Base-by-base conservation (phyloP, 1,140 invertebrate genomes). In the Cephus cinctus region DNA sequence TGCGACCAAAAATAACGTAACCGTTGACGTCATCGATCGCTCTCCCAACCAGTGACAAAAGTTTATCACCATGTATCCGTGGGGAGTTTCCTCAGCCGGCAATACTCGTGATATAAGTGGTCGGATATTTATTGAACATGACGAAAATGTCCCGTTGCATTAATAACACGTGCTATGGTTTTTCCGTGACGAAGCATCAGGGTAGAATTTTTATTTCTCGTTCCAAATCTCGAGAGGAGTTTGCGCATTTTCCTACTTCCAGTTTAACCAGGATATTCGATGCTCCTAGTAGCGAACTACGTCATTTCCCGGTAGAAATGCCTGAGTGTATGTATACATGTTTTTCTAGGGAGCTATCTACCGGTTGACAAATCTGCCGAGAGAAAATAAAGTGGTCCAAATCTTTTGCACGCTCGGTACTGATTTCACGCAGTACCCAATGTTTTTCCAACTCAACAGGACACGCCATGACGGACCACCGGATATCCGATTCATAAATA, bases 1-100 rank as follows among this genome's bases (percentile, higher is more conserved):
- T 44, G 32, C 38, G 43, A 22, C 54, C 59, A 63, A 63, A 63
- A 63, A 63, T 62, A 63, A 45, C 19, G 47, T 39, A 45, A 50
- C 42, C 58, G 41, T 49, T 61, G 56, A 63, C 62, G 58, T 63
- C 61, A 65, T 63, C 50, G 62, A 65, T 61, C 58, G 52, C 40
- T 51, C 45, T 34, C 32, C 11, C 32, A 19, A 30, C 5, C 5
- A 22, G 27, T 8, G 23, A 18, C 20, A 30, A n/a, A 11, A 18
- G 12, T 34, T 25, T 46, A 34, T 46, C 39, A 36, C 44, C 34
- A 34, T 25, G 34, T 30, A 36, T 27, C 44, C 22, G 34, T 21
- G 44, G 39, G 44, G 39, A 27, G 39, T 46, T 46, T 46, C 36
- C 39, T 46, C 34, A 46, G 34, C 44, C 31, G 34, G 23, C 22